Base-by-base conservation (phyloP, 2,888 invertebrate species). In the Melanchra persicariae region DNA sequence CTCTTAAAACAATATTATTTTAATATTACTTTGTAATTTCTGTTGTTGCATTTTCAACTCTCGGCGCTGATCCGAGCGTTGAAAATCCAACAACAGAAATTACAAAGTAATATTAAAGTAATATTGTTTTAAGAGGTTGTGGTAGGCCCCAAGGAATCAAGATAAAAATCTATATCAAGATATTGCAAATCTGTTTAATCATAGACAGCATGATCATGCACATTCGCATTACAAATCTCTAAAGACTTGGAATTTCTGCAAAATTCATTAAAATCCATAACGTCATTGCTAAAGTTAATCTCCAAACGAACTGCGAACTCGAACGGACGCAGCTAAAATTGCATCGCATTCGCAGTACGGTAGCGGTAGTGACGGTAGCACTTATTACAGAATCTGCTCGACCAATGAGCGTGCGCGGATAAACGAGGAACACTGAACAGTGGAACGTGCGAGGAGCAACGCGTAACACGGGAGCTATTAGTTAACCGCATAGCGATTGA, bases 391-490 rank as follows among this genome's bases (percentile, higher is more conserved):
- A 61, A 61, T 77, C 63, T 37, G 47, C 60, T 74, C 67, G 61
- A 52, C 74, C 79, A 66, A 71, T 64, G 57, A 65, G 63, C 66
- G 63, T 47, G 68, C 67, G 43, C 55, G 43, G 64, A 66, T 80
- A 70, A 75, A 76, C 62, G 59, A 69, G 66, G 63, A 71, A 62
- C 66, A 63, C 37, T 72, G 66, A 77, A 45, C 64, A 65, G 76
- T 59, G 40, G 75, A 61, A 58, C 66, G 77, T 69, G 81, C 54
- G 60, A 54, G 66, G 68, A 70, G 59, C n/a, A 57, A 43, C 68
- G 85, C 79, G 87, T 85, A 87, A 87, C 81, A 58, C 69, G 77
- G 87, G 55, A 70, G 71, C 80, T 79, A 79, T 85, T 84, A 82
- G 76, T 81, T 79, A 75, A 81, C 78, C 66, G 69, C 66, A 59